Evolutionary conservation across 2,797 vertebrate species (phyloP).

Genomic region (Tadarida brasiliensis): DNA sequence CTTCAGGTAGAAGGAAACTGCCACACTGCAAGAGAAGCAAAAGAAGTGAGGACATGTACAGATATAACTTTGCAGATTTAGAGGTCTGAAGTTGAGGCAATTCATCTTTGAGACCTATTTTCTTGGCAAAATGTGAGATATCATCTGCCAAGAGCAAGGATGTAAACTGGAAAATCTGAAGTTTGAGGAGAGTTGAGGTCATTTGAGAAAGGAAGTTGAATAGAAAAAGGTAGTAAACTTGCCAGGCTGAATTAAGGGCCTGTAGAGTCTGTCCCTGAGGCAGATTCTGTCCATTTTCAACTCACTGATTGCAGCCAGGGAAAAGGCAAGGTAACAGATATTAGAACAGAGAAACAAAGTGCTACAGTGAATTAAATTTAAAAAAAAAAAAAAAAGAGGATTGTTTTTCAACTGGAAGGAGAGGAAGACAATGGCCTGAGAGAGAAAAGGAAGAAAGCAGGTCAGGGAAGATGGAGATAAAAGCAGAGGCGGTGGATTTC

Average conservation of each 20-base stretch:
- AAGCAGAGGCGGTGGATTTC: neutral
- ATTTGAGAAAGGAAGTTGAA: neutral
- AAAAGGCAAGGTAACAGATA: neutral
- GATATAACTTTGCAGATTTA: neutral
- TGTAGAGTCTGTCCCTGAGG: neutral
- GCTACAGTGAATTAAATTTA: neutral
- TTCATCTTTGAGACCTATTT: neutral
- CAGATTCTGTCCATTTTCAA: constrained; percentile 40
- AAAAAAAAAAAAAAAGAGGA: neutral
- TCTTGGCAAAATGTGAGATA: constrained; percentile 7
- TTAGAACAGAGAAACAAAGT: constrained; percentile 16
- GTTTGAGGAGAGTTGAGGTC: neutral
- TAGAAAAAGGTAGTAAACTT: neutral
- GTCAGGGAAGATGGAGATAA: neutral
- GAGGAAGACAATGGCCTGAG: neutral
- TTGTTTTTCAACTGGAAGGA: neutral
- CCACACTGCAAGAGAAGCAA: neutral
- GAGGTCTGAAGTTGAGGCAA: neutral
- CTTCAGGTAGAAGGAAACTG: constrained; percentile 10
- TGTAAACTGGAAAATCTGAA: neutral
- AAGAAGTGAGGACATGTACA: neutral
- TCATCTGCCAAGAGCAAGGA: neutral
- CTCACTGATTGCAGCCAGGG: neutral
- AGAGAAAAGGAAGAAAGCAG: neutral
- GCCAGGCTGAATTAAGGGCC: neutral